These are phyloP conservation scores for Corythoichthys intestinalis DNA, from an alignment of 2,113 vertebrate species.

Conservation along the genomic window DNA sequence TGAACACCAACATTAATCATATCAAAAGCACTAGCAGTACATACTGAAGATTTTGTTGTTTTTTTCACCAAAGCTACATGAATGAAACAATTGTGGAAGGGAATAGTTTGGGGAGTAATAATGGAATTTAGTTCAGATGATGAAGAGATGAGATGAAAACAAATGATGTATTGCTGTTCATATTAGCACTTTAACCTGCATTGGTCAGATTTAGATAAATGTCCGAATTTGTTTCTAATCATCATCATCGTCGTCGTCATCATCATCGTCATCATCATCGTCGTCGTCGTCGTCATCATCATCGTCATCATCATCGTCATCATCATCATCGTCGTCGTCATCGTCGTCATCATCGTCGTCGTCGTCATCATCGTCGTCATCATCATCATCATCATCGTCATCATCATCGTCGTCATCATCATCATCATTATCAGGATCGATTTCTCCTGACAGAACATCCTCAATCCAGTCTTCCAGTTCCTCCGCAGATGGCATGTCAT, in stretches of 20 bases:
- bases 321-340: slow-evolving; percentile 13
- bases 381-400: slow-evolving; percentile 32
- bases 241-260: slow-evolving; percentile 36
- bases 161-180: slow-evolving; percentile 4
- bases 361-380: slow-evolving; percentile 20
- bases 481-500: slow-evolving; percentile 77
- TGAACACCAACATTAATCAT: slow-evolving; percentile 47
- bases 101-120: not conserved
- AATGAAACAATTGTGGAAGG: slow-evolving; percentile 30
- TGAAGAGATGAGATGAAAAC: slow-evolving; percentile 35
- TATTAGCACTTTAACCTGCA: slow-evolving; percentile 64
- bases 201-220: slow-evolving; percentile 61
- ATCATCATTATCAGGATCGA: slow-evolving; percentile 81
- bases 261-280: not conserved
- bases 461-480: slow-evolving; percentile 88
- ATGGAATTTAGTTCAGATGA: slow-evolving; percentile 50
- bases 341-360: slow-evolving; percentile 39
- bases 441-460: slow-evolving; percentile 77
- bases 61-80: slow-evolving; percentile 45
- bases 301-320: not conserved
- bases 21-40: slow-evolving; percentile 49
- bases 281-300: slow-evolving; percentile 23
- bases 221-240: slow-evolving; percentile 49
- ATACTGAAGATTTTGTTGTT: slow-evolving; percentile 43
- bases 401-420: slow-evolving; percentile 62